A percentile compares a stretch with the other conserved stretches of the same genome.
phyloP scores from a whole-genome alignment of 92 coral and sea anemone genomes.

The Parazoanthus swiftii region DNA sequence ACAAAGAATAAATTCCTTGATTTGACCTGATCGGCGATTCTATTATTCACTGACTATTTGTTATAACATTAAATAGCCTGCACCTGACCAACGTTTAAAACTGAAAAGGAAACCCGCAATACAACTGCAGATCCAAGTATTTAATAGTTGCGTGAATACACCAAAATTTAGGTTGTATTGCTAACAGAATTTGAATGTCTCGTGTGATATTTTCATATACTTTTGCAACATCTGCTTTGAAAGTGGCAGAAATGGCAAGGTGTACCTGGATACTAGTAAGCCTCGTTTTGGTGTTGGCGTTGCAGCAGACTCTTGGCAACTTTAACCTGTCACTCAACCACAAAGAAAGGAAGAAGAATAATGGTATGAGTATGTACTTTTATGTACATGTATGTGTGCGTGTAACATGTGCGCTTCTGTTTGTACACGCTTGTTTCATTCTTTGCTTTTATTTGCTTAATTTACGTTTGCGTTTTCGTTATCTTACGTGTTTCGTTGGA shows the following conservation, averaged over 20 bases:
- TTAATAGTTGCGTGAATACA: not conserved
- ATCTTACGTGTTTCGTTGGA: too few species aligned
- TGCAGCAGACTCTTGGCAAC: not conserved
- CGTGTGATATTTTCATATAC: not conserved
- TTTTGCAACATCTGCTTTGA: not conserved
- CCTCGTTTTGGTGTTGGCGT: conserved; percentile 18
- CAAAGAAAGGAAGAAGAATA: not conserved
- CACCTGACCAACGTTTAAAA: not conserved
- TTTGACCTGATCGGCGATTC: not conserved
- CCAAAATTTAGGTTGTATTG: too few species aligned
- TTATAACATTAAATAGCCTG: not conserved
- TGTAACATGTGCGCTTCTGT: too few species aligned
- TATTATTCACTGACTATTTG: not conserved
- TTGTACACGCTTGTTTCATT: too few species aligned
- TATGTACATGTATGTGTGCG: not conserved
- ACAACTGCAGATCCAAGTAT: not conserved
- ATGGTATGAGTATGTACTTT: not conserved
- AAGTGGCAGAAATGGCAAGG: conserved; percentile 9
- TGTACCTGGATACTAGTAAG: conserved; percentile 8
- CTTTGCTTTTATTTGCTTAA: too few species aligned
- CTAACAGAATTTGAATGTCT: not conserved
- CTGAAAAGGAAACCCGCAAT: too few species aligned
- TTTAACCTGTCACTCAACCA: not conserved
- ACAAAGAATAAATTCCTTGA: not conserved
- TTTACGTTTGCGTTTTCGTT: too few species aligned